Evolutionary conservation across 2,888 invertebrate genomes (phyloP).

Genomic region (Lycia hirtaria): DNA sequence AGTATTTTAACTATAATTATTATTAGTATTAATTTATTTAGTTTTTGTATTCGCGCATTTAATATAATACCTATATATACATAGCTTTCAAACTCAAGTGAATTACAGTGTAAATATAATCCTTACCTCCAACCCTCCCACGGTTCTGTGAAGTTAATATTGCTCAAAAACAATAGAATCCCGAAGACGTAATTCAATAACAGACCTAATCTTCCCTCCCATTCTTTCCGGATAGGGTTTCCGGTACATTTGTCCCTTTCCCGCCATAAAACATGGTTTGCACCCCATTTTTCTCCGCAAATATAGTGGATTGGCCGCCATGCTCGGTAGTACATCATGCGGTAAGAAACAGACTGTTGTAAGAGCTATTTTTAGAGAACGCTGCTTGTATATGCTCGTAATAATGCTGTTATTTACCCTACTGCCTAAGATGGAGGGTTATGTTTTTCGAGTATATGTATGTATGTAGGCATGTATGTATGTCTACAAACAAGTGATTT

Average conservation of each 20-base stretch:
- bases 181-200: slow-evolving; percentile 19
- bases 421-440: no score
- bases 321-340: slow-evolving; percentile 1
- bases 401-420: background rate
- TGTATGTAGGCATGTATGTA: no score
- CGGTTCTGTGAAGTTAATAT: background rate
- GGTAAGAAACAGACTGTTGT: background rate
- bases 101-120: no score
- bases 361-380: background rate
- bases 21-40: no score
- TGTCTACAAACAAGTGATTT: no score
- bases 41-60: no score
- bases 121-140: background rate
- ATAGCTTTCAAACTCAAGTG: no score
- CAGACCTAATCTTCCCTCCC: slow-evolving; percentile 5
- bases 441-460: no score
- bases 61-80: no score
- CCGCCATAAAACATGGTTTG: slow-evolving; percentile 20
- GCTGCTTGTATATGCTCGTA: background rate
- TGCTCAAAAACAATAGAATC: slow-evolving; percentile 14
- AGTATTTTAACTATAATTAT: no score
- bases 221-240: slow-evolving; percentile 11
- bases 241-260: slow-evolving; percentile 26
- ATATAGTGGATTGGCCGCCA: slow-evolving; percentile 8
- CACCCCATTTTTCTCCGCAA: slow-evolving; percentile 16